phyloP scores from a whole-genome alignment of 2,113 vertebrate genomes.

The Pelecanoides urinatrix region DNA sequence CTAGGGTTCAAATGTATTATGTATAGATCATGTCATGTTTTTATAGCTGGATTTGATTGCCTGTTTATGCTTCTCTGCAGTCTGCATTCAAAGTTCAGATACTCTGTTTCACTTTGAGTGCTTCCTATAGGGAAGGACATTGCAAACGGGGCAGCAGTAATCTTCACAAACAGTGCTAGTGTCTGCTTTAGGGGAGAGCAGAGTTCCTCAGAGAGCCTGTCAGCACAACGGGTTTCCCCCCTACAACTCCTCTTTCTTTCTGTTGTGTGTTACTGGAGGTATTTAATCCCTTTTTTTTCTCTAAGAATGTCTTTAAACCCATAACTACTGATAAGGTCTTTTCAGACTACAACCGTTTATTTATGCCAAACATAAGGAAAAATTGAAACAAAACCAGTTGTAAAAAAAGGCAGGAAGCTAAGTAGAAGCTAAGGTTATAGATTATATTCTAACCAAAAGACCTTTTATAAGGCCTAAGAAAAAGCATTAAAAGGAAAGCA shows the following conservation, averaged over 20 bases:
- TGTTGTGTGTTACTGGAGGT: not conserved
- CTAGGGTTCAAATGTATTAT: constrained; percentile 1
- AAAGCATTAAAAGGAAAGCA: not conserved
- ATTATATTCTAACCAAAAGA: not conserved
- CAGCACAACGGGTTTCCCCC: not conserved
- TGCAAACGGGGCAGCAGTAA: not conserved
- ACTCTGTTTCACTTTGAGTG: constrained; percentile 8
- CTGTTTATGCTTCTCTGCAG: constrained; percentile 30
- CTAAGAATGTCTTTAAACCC: not conserved
- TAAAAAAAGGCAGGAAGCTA: not conserved
- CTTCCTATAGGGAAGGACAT: constrained; percentile 14
- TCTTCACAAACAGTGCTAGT: not conserved
- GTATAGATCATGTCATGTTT: constrained; percentile 10
- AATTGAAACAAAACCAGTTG: not conserved
- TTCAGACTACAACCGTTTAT: not conserved
- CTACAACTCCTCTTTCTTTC: not conserved
- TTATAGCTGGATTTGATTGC: constrained; percentile 53
- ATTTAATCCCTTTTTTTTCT: constrained; percentile 30
- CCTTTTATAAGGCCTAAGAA: not conserved
- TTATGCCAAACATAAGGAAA: not conserved
- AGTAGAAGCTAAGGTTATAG: not conserved
- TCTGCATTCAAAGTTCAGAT: constrained; percentile 26
- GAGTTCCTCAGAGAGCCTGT: not conserved
- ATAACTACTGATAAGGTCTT: not conserved
- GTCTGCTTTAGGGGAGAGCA: not conserved